Evolutionary conservation across 2,113 vertebrate species (phyloP).

Genomic region (Gasterosteus nipponicus): DNA sequence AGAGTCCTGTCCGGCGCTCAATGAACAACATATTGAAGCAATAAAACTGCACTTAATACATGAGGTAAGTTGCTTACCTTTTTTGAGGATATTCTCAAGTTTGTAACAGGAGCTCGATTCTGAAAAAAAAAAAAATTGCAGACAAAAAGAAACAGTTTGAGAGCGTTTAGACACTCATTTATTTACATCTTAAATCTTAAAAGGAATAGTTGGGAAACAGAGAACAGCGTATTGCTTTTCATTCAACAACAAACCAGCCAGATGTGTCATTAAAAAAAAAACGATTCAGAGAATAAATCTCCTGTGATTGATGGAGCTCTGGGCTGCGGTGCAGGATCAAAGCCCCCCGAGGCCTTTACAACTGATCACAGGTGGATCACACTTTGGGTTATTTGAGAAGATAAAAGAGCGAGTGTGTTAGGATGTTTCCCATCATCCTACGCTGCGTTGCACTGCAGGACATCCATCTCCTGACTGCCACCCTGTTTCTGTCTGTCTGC

Average conservation of each 20-base stretch:
- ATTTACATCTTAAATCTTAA: not conserved
- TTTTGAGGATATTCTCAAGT: slow-evolving; percentile 96
- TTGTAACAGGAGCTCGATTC: slow-evolving; percentile 90
- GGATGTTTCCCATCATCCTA: slow-evolving; percentile 61
- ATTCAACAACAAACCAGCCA: slow-evolving; percentile 16
- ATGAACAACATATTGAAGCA: slow-evolving; percentile 22
- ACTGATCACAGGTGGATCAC: slow-evolving; percentile 40
- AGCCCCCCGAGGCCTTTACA: slow-evolving; percentile 2
- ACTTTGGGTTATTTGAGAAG: not conserved
- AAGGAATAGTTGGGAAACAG: not conserved
- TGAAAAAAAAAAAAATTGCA: slow-evolving; percentile 72
- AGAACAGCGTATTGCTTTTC: not conserved
- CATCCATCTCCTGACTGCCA: slow-evolving; percentile 56
- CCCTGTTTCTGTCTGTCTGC: slow-evolving; percentile 35
- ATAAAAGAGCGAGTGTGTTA: slow-evolving; percentile 25
- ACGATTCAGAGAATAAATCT: slow-evolving; percentile 17
- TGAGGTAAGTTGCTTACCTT: slow-evolving; percentile 84
- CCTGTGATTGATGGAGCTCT: not conserved
- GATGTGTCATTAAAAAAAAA: not conserved
- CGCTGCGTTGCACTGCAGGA: slow-evolving; percentile 23
- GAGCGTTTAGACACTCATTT: not conserved
- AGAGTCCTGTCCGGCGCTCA: slow-evolving; percentile 6
- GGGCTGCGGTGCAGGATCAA: slow-evolving; percentile 38
- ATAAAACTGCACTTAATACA: slow-evolving; percentile 7
- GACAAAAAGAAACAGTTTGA: slow-evolving; percentile 22